These are phyloP conservation scores for Eutolmus rufibarbis DNA, from an alignment of 2,888 invertebrate genomes.

Conservation along the genomic window DNA sequence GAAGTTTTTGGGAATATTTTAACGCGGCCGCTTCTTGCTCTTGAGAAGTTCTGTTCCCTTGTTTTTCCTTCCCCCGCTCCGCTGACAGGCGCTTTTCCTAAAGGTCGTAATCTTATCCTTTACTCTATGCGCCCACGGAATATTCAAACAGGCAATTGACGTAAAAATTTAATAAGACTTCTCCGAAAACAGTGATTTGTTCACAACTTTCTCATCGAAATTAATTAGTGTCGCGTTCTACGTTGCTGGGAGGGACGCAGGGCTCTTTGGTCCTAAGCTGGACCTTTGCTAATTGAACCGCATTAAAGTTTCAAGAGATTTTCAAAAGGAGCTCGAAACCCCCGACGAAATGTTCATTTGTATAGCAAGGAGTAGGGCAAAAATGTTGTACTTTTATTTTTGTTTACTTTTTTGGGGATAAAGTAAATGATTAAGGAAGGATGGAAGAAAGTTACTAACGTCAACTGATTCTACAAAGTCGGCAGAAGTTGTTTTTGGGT, in stretches of 20 bases:
- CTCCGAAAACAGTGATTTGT: slow-evolving; percentile 12
- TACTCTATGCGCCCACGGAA: not conserved
- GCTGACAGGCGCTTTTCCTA: not conserved
- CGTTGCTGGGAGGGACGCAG: not conserved
- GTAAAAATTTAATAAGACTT: slow-evolving; percentile 1
- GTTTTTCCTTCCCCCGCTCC: not conserved
- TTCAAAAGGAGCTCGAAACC: not conserved
- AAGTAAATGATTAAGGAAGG: not conserved
- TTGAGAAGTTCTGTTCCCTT: not conserved
- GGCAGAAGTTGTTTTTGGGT: not conserved
- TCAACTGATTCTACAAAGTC: not conserved
- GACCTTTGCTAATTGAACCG: slow-evolving; percentile 18
- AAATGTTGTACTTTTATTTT: not conserved
- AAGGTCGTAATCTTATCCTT: slow-evolving; percentile 7
- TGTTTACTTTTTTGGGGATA: not conserved
- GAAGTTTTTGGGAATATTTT: not conserved
- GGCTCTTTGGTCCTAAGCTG: not conserved
- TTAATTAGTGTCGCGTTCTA: not conserved
- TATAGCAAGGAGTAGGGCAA: not conserved
- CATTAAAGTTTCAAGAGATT: slow-evolving; percentile 20
- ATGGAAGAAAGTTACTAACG: not conserved
- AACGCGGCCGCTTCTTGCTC: not conserved
- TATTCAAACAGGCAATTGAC: not conserved
- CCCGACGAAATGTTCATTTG: not conserved
- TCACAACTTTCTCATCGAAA: not conserved